Evolutionary conservation across 2,797 vertebrate genomes (phyloP).

Genomic region (Anas bernieri): DNA sequence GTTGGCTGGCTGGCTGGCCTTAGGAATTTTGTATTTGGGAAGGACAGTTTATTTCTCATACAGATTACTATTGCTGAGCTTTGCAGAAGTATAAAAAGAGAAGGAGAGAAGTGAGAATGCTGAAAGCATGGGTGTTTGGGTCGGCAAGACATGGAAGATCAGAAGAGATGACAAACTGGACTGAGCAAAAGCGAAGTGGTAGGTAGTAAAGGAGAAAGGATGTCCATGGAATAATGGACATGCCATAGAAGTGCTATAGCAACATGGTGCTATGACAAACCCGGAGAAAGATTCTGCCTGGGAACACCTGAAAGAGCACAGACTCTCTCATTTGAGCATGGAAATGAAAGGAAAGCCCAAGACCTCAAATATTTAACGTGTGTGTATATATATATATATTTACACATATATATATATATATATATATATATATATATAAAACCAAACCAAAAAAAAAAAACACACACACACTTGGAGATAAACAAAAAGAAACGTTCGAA

Average conservation of each 20-base stretch:
- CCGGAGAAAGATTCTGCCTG: not conserved
- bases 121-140: not conserved
- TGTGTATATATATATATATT: no score
- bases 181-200: not conserved
- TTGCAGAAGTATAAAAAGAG: not conserved
- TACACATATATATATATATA: no score
- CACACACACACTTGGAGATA: not conserved
- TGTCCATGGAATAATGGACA: not conserved
- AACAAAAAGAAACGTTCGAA: not conserved
- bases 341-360: not conserved
- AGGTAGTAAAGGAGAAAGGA: not conserved
- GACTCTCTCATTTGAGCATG: not conserved
- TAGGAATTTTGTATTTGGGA: not conserved
- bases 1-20: not conserved
- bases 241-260: not conserved
- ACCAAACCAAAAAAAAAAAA: not conserved
- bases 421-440: no score
- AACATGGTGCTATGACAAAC: fast-evolving
- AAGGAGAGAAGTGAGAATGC: not conserved
- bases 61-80: not conserved
- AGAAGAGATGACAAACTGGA: not conserved
- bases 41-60: not conserved
- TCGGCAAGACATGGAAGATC: not conserved
- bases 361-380: not conserved
- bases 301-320: not conserved